Conservation (phyloP, 1,140 invertebrate genomes). For the Triops cancriformis region DNA sequence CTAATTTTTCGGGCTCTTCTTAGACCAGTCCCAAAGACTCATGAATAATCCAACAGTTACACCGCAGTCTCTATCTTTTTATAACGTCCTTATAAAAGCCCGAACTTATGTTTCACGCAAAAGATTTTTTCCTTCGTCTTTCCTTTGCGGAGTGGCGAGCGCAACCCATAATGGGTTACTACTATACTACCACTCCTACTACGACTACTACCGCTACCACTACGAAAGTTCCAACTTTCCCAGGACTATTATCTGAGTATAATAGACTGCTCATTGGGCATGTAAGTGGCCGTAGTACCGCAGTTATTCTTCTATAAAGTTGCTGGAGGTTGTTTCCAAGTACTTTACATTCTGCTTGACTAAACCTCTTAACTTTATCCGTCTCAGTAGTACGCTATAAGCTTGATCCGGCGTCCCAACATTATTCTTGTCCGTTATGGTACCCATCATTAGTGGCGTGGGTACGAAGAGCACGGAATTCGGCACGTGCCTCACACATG, state of each 20-base stretch:
- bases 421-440: conserved; percentile 9
- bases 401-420: background rate
- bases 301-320: too few species aligned
- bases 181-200: too few species aligned
- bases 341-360: conserved; percentile 14
- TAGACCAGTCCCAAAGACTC: background rate
- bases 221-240: background rate
- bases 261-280: conserved; percentile 13
- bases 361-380: conserved; percentile 7
- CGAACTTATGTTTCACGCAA: background rate
- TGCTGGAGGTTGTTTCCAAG: background rate
- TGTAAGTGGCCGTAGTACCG: conserved; percentile 1
- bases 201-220: too few species aligned
- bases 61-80: background rate
- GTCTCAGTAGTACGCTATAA: background rate
- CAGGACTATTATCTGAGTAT: background rate
- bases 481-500: conserved; percentile 11
- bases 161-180: too few species aligned
- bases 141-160: background rate
- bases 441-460: conserved; percentile 5
- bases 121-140: background rate
- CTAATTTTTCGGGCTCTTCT: background rate
- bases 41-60: background rate
- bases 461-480: background rate
- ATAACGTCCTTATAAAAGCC: conserved; percentile 5